Conservation (phyloP, 2,797 vertebrate species). For the Decapterus maruadsi region DNA sequence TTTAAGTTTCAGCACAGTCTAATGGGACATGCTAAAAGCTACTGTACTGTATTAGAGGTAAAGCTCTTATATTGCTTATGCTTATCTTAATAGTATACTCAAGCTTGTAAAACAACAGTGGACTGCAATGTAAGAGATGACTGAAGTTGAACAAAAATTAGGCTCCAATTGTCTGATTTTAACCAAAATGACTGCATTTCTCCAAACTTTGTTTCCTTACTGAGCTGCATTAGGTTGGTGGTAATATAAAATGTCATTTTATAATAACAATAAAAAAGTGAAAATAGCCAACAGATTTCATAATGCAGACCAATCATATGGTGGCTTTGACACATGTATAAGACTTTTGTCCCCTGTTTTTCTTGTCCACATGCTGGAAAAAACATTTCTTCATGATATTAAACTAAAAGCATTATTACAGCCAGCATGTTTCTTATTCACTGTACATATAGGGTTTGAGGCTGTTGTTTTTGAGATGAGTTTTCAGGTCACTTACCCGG, state of each 20-base stretch:
- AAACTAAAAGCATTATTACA: neutral
- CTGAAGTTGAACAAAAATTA: neutral
- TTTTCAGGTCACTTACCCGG: slow-evolving; percentile 75
- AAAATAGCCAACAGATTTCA: neutral
- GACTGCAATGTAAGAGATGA: neutral
- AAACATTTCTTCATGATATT: neutral
- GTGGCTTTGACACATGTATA: no score
- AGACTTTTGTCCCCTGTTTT: neutral
- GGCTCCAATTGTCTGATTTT: no score
- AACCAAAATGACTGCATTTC: neutral
- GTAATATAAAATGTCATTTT: neutral
- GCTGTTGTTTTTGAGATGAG: neutral
- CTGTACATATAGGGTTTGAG: neutral
- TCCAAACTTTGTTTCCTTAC: neutral
- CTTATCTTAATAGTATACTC: neutral
- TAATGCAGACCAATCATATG: neutral
- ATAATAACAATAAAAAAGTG: neutral
- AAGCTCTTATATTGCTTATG: neutral
- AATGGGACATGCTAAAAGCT: neutral
- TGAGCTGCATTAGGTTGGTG: neutral
- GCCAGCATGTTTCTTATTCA: neutral
- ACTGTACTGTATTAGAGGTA: neutral
- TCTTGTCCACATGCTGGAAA: neutral
- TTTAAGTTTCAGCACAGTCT: neutral
- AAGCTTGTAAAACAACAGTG: neutral